Evolutionary conservation across 2,113 vertebrate species (phyloP).

Genomic region (Catharus fuscescens): DNA sequence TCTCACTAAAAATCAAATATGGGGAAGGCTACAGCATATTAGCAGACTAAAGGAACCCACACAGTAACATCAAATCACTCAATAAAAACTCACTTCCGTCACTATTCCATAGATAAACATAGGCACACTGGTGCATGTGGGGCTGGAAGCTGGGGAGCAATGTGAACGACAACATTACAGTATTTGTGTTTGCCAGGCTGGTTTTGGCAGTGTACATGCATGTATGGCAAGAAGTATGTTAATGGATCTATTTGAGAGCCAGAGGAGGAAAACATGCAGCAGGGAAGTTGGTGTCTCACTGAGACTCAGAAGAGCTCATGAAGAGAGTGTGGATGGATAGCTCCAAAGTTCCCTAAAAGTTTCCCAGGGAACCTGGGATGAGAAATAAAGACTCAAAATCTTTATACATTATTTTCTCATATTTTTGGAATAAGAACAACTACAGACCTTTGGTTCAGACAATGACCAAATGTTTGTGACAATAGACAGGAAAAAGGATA

Average conservation of each 20-base stretch:
- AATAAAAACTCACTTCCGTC: not conserved
- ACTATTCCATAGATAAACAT: not conserved
- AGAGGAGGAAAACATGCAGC: not conserved
- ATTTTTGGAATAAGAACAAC: not conserved
- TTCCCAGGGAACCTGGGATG: not conserved
- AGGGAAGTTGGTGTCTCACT: not conserved
- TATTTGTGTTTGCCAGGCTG: not conserved
- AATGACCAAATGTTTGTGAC: not conserved
- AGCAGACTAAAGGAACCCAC: not conserved
- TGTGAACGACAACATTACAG: not conserved
- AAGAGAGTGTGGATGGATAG: fast-evolving
- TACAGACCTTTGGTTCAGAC: not conserved
- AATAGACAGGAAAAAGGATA: not conserved
- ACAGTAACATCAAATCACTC: not conserved
- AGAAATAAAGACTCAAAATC: not conserved
- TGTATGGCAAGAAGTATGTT: not conserved
- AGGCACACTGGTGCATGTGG: fast-evolving
- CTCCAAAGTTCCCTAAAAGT: not conserved
- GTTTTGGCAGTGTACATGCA: fast-evolving
- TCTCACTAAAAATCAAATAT: not conserved
- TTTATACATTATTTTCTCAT: not conserved
- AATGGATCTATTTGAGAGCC: not conserved
- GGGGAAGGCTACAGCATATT: not conserved
- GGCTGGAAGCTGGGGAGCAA: not conserved
- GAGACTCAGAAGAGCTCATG: not conserved